Base-by-base conservation (phyloP, 1,140 invertebrate genomes). In the Brachionus calyciflorus region DNA sequence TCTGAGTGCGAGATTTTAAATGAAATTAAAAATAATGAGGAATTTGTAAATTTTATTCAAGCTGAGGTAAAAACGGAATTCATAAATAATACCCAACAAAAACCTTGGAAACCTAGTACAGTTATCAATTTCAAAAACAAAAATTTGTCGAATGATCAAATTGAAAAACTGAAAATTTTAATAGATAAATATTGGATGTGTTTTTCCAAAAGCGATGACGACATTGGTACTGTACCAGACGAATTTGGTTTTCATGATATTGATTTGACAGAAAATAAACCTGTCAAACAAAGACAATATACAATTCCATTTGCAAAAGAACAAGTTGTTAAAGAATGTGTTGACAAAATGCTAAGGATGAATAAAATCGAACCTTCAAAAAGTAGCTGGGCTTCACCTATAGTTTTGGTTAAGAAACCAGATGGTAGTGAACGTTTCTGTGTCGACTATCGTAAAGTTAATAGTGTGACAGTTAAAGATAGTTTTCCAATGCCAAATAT, bases 321-420 rank as follows among this genome's bases (percentile, higher is more conserved):
- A n/a, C n/a, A n/a, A 57, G 30, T 57, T 14, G 53, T 57, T 7
- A 30, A 57, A 28, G 53, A 60, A 10, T 60, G 55, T 37, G 30
- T 76, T 17, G 28, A 76, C 0, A 60, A 37, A 28, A 76, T 76
- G 73, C 4, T 57, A 5, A 28, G 80, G 44, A 41, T 57, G 46
- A 77, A 55, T 41, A 77, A 26, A 2, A 49, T 73, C 12, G 30
- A 53, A n/a, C 68, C 19, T 37, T 49, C 41, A n/a, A 73, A 73
- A 6, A 51, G 26, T 19, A n/a, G 26, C 9, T 73, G 19, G 68
- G 49, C 46, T 26, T 73, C 68, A 49, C 68, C 68, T 40, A 33
- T 49, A 6, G 44, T 73, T 14, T n/a, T 73, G 30, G 68, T 73
- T 19, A 49, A 73, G 19, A 76, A 76, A 33, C 17, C 21, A 28